These are phyloP conservation scores for Chunga burmeisteri DNA, from an alignment of 2,113 vertebrate genomes.

Conservation along the genomic window DNA sequence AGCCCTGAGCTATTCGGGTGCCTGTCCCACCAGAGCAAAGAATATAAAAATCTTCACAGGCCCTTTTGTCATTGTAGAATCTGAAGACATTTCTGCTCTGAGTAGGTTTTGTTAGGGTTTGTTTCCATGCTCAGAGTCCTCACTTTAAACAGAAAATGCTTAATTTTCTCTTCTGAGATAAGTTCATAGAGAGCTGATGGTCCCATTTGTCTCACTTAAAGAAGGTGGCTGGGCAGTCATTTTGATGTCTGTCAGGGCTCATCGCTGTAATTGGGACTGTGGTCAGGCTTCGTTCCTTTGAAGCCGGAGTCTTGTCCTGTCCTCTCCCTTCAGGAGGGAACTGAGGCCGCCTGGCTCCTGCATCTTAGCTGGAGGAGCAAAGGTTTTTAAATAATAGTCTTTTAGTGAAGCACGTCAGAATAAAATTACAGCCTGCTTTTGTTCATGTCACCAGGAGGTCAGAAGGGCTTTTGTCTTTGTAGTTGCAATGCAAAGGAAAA, in stretches of 20 bases:
- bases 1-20: neutral
- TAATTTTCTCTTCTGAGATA: neutral
- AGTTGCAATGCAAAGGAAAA: neutral
- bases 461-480: neutral
- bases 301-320: neutral
- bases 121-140: neutral
- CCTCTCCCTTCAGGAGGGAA: neutral
- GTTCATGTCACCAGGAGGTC: neutral
- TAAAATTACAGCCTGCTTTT: neutral
- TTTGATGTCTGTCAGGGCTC: neutral
- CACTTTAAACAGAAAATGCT: neutral
- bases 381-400: neutral
- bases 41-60: conserved; percentile 17
- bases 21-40: neutral
- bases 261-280: neutral
- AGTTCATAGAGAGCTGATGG: neutral
- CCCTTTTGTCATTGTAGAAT: neutral
- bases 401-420: neutral
- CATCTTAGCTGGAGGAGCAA: neutral
- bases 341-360: neutral
- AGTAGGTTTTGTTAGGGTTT: neutral
- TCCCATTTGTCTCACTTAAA: conserved; percentile 27
- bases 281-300: neutral
- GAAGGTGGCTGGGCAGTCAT: neutral
- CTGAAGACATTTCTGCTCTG: conserved; percentile 3